These are phyloP conservation scores for Dendrolimus punctatus DNA, from an alignment of 1,140 invertebrate genomes.

Conservation along the genomic window DNA sequence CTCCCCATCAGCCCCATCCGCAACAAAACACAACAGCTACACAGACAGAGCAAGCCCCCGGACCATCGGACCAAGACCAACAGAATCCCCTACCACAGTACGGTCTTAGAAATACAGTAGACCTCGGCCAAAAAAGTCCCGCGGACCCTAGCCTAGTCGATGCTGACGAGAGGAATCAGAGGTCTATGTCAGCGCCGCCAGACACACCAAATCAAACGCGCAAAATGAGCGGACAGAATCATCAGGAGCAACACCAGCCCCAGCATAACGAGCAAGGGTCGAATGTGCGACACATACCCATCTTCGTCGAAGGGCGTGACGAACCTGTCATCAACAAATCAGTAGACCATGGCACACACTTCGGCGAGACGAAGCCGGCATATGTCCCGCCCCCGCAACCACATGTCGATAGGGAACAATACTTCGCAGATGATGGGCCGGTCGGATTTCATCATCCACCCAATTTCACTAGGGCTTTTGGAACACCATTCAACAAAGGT, in stretches of 20 bases:
- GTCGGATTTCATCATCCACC: slow-evolving; percentile 47
- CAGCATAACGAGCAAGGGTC: slow-evolving; percentile 37
- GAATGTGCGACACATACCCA: slow-evolving; percentile 86
- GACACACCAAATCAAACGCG: slow-evolving; percentile 52
- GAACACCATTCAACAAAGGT: slow-evolving; percentile 53
- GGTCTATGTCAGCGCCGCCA: slow-evolving; percentile 80
- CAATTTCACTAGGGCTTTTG: slow-evolving; percentile 55
- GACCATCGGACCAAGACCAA: slow-evolving; percentile 29
- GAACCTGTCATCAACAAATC: slow-evolving; percentile 79
- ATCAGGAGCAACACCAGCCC: slow-evolving; percentile 43
- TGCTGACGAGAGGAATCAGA: slow-evolving; percentile 73
- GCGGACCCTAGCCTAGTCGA: slow-evolving; percentile 68
- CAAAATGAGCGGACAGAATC: slow-evolving; percentile 58
- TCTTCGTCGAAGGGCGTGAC: slow-evolving; percentile 88
- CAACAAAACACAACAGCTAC: slow-evolving; percentile 62
- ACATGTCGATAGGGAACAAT: slow-evolving; percentile 57
- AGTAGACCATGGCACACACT: slow-evolving; percentile 46
- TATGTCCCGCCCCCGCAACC: slow-evolving; percentile 50
- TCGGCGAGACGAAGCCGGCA: slow-evolving; percentile 47
- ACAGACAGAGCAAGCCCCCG: slow-evolving; percentile 60
- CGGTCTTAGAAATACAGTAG: slow-evolving; percentile 82
- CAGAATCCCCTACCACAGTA: slow-evolving; percentile 75
- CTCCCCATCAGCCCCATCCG: slow-evolving; percentile 32
- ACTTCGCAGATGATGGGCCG: slow-evolving; percentile 51
- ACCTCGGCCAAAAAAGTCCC: slow-evolving; percentile 80